Conservation (phyloP, 2,113 vertebrate genomes). For the Paracyprichromis sp. region DNA sequence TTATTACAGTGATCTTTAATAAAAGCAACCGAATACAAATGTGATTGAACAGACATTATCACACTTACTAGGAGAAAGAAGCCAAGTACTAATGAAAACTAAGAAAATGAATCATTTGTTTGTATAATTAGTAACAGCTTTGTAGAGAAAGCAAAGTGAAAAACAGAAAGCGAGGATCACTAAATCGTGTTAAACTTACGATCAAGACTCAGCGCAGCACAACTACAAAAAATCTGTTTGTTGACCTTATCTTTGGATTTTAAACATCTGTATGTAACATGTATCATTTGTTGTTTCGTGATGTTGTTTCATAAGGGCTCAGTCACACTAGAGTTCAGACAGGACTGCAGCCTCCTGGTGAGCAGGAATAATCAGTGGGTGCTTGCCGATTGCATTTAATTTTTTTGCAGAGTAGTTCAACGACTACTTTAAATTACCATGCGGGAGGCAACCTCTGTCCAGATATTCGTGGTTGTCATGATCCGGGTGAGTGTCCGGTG, state of each 20-base stretch:
- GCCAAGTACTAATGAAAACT: not conserved
- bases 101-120: not conserved
- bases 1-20: not conserved
- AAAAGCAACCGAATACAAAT: accelerated
- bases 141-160: not conserved
- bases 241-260: not conserved
- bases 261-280: not conserved
- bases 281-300: accelerated
- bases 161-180: not conserved
- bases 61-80: not conserved
- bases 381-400: accelerated
- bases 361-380: not conserved
- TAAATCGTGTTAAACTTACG: not conserved
- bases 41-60: not conserved
- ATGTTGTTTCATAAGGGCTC: not conserved
- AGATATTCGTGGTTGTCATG: not conserved
- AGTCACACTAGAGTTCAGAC: not conserved
- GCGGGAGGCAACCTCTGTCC: not conserved
- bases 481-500: accelerated
- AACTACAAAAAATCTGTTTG: not conserved
- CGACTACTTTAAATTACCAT: accelerated
- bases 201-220: not conserved
- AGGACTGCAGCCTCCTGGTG: not conserved
- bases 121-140: not conserved
- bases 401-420: not conserved